Evolutionary conservation across 2,113 vertebrate species (phyloP).

Genomic region (Andinoacara biseriatus): DNA sequence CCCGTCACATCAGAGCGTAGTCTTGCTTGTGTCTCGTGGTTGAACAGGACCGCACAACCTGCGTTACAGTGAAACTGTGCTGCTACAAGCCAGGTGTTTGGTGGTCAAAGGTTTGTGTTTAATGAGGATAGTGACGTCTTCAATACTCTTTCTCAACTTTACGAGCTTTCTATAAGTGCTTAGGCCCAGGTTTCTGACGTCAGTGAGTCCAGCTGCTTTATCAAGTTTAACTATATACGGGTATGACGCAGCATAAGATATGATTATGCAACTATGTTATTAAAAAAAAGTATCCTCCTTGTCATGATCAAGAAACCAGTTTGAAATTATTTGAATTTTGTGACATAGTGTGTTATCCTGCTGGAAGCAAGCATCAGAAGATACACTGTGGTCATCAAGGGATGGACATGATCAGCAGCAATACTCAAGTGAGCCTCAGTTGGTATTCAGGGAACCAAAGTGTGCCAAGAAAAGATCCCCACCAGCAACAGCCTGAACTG

Average conservation of each 20-base stretch:
- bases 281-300: no score
- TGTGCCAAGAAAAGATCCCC: neutral
- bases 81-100: neutral
- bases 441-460: neutral
- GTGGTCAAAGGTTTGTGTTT: slow-evolving; percentile 44
- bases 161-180: neutral
- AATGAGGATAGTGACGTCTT: neutral
- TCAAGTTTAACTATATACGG: neutral
- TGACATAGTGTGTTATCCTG: no score
- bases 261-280: neutral
- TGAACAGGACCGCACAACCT: neutral
- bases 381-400: no score
- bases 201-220: neutral
- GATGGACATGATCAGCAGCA: no score
- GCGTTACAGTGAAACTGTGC: neutral
- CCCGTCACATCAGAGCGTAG: neutral
- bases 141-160: neutral
- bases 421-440: no score
- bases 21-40: neutral
- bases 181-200: neutral
- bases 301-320: no score
- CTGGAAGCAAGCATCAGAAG: no score
- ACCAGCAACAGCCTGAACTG: neutral
- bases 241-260: neutral
- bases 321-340: no score